Evolutionary conservation across 2,888 invertebrate genomes (phyloP), one percentile per base, ranked within the genome.

Genomic region (Cryptophagus acutangulus): DNA sequence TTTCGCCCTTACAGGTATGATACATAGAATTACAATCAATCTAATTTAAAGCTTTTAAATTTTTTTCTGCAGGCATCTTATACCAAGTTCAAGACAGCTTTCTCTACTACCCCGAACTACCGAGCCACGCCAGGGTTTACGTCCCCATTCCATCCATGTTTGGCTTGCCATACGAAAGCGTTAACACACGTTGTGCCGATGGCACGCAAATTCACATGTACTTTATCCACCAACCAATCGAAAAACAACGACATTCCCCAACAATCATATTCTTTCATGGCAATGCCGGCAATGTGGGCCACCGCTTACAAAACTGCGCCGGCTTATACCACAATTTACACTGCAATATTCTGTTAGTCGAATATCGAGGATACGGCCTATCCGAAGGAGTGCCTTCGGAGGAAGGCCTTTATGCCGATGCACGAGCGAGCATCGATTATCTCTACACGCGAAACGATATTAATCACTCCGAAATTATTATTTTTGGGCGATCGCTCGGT

Each of bases 251-350:
- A 51, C 75, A 77, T 58, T 81, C 79, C 37, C 89, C 91, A 0
- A 94, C 94, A 6, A 74, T 95, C 61, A 71, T 95, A 36, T 93
- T 88, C 70, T 82, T 95, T 50, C 95, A 96, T 74, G 95, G 95
- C 3, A 96, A 95, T 78, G 95, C 95, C 37, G 95, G 95, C 9
- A 96, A 95, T 66, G 90, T 95, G 78, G 95, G 95, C 0, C 94
- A 95, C 65, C 82, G 87, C 51, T 73, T 95, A 57, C 82, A 86
- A 58, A 94, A 94, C 73, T 86, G 86, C n/a, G 82, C 83, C 51
- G 90, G 87, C 2, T 75, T 95, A 42, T 91, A 84, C 67, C 80
- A 85, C 55, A 80, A 84, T 59, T 72, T 91, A 38, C 81, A 83
- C 51, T 87, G 88, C 52, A 95, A 96, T 66, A 78, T 95, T 50